Percentiles rank a stretch among this genome's conserved stretches.
Conservation (phyloP, 2,113 vertebrate genomes). For the Oreochromis aureus region DNA sequence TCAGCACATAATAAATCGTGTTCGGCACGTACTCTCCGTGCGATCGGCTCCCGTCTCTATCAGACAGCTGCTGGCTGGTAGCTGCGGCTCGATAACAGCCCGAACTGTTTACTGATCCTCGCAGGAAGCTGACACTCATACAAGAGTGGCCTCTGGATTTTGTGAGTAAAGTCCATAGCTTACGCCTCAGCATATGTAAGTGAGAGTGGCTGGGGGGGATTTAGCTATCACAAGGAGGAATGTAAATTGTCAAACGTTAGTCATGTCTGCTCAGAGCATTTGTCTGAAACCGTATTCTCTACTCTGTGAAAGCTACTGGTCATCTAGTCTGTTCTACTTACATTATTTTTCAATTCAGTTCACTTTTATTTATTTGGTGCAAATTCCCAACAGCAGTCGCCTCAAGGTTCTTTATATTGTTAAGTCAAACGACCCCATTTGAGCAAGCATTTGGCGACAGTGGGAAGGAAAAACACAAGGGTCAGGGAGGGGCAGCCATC, state of each 20-base stretch:
- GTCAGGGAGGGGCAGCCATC: not conserved
- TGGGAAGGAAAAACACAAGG: not conserved
- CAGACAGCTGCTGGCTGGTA: conserved; percentile 36
- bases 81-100: conserved; percentile 50
- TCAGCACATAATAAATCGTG: conserved; percentile 43
- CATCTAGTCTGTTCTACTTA: not conserved
- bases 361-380: not conserved
- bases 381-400: not conserved
- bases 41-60: conserved; percentile 29
- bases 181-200: not conserved
- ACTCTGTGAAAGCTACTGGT: not conserved
- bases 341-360: not conserved
- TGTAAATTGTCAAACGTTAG: conserved; percentile 1
- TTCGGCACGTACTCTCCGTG: not conserved
- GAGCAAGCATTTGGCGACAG: not conserved
- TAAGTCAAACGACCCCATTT: not conserved
- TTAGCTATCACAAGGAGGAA: conserved; percentile 3
- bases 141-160: conserved; percentile 40
- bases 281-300: not conserved
- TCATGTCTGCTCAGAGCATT: not conserved
- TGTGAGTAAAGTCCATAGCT: conserved; percentile 38
- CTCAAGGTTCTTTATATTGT: not conserved
- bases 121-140: conserved; percentile 56
- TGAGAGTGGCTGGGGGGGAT: not conserved
- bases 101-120: conserved; percentile 63